Percentiles rank a stretch among this genome's conserved stretches.
phyloP scores from a whole-genome alignment of 2,888 invertebrate species.

The Andrena minutula region DNA sequence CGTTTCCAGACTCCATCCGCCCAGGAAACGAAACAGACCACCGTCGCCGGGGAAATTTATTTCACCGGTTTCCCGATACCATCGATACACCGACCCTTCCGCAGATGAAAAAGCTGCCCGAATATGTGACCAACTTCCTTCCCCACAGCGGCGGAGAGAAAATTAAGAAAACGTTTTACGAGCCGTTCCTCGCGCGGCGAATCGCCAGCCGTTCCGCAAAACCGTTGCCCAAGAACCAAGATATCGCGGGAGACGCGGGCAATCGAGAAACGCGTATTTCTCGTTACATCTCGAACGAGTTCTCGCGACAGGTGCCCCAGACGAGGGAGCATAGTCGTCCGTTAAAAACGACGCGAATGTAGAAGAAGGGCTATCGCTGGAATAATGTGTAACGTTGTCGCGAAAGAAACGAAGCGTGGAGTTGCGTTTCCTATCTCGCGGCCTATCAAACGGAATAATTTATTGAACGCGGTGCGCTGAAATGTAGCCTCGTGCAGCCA shows the following conservation, averaged over 20 bases:
- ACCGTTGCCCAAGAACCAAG: neutral
- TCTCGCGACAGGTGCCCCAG: constrained; percentile 31
- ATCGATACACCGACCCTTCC: constrained; percentile 17
- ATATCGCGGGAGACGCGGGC: neutral
- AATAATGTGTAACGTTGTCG: constrained; percentile 1
- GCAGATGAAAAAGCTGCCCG: constrained; percentile 30
- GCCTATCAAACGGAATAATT: constrained; percentile 19
- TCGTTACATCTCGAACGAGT: constrained; percentile 11
- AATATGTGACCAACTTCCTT: constrained; percentile 14
- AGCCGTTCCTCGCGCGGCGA: neutral
- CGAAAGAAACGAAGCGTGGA: neutral
- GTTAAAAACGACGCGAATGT: constrained; percentile 2
- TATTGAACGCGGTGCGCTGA: constrained; percentile 27
- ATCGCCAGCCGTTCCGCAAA: neutral
- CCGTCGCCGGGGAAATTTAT: constrained; percentile 54
- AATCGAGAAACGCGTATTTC: constrained; percentile 6
- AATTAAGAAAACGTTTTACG: constrained; percentile 58
- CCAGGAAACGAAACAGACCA: constrained; percentile 46
- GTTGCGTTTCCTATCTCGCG: neutral
- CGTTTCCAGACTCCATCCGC: constrained; percentile 20
- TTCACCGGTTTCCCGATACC: constrained; percentile 57
- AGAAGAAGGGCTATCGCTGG: neutral
- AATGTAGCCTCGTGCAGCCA: constrained; percentile 1
- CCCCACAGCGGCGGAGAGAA: constrained; percentile 13
- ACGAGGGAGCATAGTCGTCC: neutral